Conservation (phyloP, 2,888 invertebrate species). For the Melanotus villosus region DNA sequence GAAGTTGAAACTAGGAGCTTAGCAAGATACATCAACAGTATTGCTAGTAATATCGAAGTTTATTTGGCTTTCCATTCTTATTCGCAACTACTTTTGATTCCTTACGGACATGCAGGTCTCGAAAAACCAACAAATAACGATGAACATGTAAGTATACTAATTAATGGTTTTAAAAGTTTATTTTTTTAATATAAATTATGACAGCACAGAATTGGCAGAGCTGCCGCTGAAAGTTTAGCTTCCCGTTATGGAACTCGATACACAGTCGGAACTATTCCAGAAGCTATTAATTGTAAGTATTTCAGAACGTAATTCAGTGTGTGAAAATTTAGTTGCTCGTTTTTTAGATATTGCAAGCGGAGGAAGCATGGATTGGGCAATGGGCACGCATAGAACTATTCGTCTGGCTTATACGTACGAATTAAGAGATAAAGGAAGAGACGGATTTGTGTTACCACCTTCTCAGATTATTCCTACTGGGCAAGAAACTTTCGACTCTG, state of each 20-base stretch:
- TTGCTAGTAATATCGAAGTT: conserved; percentile 71
- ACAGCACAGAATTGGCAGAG: conserved; percentile 62
- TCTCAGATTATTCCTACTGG: conserved; percentile 77
- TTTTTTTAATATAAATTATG: no score
- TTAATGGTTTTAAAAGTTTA: neutral
- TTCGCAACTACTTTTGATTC: conserved; percentile 76
- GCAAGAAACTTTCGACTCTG: conserved; percentile 75
- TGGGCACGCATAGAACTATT: conserved; percentile 72
- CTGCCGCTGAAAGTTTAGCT: conserved; percentile 61
- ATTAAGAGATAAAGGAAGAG: conserved; percentile 74
- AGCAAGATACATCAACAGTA: conserved; percentile 69
- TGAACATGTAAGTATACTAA: conserved; percentile 66
- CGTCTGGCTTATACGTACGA: conserved; percentile 76
- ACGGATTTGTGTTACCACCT: conserved; percentile 80
- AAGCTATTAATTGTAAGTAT: conserved; percentile 69
- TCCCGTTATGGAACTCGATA: conserved; percentile 67
- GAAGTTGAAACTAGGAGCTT: conserved; percentile 75
- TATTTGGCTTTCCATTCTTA: conserved; percentile 82
- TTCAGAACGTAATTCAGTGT: neutral
- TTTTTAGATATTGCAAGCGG: conserved; percentile 74
- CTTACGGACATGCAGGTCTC: conserved; percentile 74
- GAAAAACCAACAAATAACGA: conserved; percentile 71
- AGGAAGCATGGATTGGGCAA: conserved; percentile 80
- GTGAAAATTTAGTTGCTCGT: neutral
- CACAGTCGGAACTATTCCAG: conserved; percentile 67